Percentiles rank a stretch among this genome's conserved stretches.
Conservation (phyloP, 2,113 vertebrate genomes). For the Ornithorhynchus anatinus region DNA sequence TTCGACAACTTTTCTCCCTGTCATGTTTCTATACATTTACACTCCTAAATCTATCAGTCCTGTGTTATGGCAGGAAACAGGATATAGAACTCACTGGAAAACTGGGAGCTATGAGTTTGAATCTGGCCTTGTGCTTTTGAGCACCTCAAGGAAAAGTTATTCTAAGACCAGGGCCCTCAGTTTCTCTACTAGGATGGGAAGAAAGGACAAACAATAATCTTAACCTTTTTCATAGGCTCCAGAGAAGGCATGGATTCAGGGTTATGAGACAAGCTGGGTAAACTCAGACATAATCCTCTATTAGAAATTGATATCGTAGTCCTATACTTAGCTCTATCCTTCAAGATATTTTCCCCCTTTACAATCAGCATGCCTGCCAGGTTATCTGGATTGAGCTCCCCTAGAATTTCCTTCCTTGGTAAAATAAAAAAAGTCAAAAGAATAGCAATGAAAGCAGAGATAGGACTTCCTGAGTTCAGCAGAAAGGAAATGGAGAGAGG, state of each 20-base stretch:
- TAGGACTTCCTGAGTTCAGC: constrained; percentile 5
- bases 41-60: constrained; percentile 35
- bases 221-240: too few species aligned
- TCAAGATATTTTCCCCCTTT: background rate
- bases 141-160: background rate
- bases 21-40: constrained; percentile 29
- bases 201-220: too few species aligned
- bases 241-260: too few species aligned
- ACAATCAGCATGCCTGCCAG: background rate
- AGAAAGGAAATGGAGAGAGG: constrained; percentile 10
- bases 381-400: background rate
- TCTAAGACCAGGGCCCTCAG: background rate
- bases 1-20: too few species aligned
- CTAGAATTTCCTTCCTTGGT: background rate
- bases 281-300: background rate
- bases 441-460: too few species aligned
- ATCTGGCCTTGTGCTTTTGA: constrained; percentile 4
- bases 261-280: background rate
- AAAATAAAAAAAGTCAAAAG: background rate
- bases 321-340: background rate
- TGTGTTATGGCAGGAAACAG: constrained; percentile 35
- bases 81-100: constrained; percentile 8
- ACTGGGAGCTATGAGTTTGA: constrained; percentile 4
- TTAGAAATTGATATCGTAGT: background rate
- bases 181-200: background rate